phyloP scores from a whole-genome alignment of 2,113 vertebrate species.

The Epinephelus moara region DNA sequence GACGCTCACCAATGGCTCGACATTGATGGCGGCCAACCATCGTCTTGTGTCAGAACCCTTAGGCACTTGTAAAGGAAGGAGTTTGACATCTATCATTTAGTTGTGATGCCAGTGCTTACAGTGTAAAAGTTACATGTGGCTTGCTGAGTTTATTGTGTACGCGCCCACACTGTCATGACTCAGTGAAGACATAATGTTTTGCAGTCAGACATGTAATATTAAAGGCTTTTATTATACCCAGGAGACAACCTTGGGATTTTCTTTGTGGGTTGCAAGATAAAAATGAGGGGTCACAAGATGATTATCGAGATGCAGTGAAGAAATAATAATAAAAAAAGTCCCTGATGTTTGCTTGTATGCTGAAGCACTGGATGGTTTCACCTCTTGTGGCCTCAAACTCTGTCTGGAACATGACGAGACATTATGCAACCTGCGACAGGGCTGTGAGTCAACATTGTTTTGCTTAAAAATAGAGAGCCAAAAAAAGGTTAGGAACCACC shows the following conservation, averaged over 20 bases:
- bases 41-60: too few species aligned
- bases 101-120: not conserved
- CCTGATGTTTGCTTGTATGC: not conserved
- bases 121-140: not conserved
- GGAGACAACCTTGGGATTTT: not conserved
- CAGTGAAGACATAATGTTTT: not conserved
- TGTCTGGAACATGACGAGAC: not conserved
- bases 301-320: not conserved
- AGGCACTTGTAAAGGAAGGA: too few species aligned
- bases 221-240: not conserved
- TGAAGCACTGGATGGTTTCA: conserved; percentile 6
- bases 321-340: not conserved
- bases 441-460: not conserved
- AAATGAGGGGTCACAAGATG: conserved; percentile 3
- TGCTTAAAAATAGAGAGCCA: conserved; percentile 2
- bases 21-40: too few species aligned
- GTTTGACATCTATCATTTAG: not conserved
- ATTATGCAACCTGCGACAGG: not conserved
- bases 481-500: not conserved
- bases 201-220: not conserved
- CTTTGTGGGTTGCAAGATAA: conserved; percentile 1
- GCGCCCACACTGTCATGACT: not conserved
- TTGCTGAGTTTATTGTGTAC: not conserved
- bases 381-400: not conserved
- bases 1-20: too few species aligned